phyloP scores from a whole-genome alignment of 2,113 vertebrate species.

The Amia ocellicauda region DNA sequence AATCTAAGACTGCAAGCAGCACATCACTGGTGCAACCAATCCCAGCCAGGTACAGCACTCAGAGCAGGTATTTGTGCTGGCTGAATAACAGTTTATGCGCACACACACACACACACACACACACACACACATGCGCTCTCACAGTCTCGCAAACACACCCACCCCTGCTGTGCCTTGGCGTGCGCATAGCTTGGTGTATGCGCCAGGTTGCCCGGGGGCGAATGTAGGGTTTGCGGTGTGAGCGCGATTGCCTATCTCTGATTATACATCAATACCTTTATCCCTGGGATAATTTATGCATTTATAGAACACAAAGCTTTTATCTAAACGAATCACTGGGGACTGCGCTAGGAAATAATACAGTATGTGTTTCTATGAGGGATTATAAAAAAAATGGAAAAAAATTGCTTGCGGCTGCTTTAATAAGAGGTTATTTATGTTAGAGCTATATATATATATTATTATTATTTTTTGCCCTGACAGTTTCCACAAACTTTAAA shows the following conservation, averaged over 20 bases:
- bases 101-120: slow-evolving; percentile 16
- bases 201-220: slow-evolving; percentile 46
- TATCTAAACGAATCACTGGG: slow-evolving; percentile 52
- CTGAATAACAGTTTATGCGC: background rate
- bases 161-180: slow-evolving; percentile 37
- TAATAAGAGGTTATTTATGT: slow-evolving; percentile 36
- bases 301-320: slow-evolving; percentile 60
- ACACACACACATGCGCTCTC: background rate
- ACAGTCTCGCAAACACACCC: slow-evolving; percentile 24
- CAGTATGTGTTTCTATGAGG: slow-evolving; percentile 34
- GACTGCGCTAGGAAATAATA: slow-evolving; percentile 39
- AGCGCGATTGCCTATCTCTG: slow-evolving; percentile 52
- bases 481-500: slow-evolving; percentile 17
- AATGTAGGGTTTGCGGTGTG: slow-evolving; percentile 39
- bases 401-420: slow-evolving; percentile 22
- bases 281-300: slow-evolving; percentile 62
- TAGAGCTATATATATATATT: slow-evolving; percentile 29
- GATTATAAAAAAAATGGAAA: slow-evolving; percentile 30
- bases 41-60: too few species aligned
- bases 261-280: slow-evolving; percentile 65
- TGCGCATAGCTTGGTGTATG: slow-evolving; percentile 34
- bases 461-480: slow-evolving; percentile 30
- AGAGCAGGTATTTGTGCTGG: too few species aligned
- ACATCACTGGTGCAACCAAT: too few species aligned
- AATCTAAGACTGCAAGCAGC: too few species aligned